A percentile compares a stretch with the other conserved stretches of the same genome.
Conservation (phyloP, 2,113 vertebrate species). For the Danionella cerebrum region DNA sequence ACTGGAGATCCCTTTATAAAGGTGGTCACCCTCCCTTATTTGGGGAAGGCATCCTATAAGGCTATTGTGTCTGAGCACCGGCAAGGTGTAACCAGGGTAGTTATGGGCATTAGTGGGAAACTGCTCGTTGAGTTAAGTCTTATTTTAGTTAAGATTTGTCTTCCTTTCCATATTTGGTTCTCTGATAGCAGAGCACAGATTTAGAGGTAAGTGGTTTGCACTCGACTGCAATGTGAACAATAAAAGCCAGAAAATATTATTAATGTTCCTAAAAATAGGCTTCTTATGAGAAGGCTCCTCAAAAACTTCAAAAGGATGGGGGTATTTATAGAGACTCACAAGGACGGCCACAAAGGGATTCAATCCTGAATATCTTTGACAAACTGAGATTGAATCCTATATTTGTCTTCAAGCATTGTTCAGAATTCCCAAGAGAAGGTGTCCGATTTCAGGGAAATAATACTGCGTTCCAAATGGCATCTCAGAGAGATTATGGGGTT, state of each 20-base stretch:
- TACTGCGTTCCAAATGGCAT: slow-evolving; percentile 33
- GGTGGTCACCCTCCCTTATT: slow-evolving; percentile 58
- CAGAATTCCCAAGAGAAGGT: slow-evolving; percentile 30
- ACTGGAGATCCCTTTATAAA: slow-evolving; percentile 60
- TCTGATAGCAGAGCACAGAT: slow-evolving; percentile 11
- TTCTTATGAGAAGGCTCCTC: neutral
- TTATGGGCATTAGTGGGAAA: slow-evolving; percentile 47
- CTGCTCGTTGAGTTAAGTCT: slow-evolving; percentile 54
- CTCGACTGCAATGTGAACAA: neutral
- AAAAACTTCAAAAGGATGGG: neutral
- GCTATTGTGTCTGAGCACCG: slow-evolving; percentile 38
- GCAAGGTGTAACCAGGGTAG: slow-evolving; percentile 30
- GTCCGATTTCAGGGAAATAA: slow-evolving; percentile 19
- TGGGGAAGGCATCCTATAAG: slow-evolving; percentile 49
- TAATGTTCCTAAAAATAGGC: neutral
- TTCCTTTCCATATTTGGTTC: slow-evolving; percentile 54
- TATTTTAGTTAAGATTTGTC: slow-evolving; percentile 41
- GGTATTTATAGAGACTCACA: neutral
- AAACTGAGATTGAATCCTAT: slow-evolving; percentile 10
- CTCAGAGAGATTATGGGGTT: slow-evolving; percentile 46
- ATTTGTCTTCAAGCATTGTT: slow-evolving; percentile 27
- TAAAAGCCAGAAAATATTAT: neutral
- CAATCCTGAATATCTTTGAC: slow-evolving; percentile 1
- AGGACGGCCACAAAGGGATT: neutral
- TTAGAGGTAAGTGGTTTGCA: slow-evolving; percentile 1